Base-by-base conservation (phyloP, 2,888 invertebrate species). In the Operophtera brumata region DNA sequence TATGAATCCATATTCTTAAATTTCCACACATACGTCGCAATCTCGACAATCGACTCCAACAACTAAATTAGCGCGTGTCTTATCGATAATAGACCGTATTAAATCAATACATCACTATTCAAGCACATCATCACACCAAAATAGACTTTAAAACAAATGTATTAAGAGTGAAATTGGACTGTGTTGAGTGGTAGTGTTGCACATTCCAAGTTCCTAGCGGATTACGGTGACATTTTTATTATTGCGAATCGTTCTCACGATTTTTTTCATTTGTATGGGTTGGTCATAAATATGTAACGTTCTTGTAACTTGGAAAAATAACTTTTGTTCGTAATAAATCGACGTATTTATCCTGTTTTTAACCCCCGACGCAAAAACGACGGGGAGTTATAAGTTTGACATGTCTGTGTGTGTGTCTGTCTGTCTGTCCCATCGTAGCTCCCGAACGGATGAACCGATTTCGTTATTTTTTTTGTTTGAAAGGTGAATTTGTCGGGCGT, bases 21-120 rank as follows among this genome's bases (percentile, higher is more conserved):
- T 52, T 52, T 54, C 43, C 51, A 51, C 50, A 49, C 54, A 49
- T 51, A 11, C 45, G 43, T 54, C 6, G 55, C 54, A 64, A 61
- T 61, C 57, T 54, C 37, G 20, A 14, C 49, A 55, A 52, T 55
- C 47, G 43, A 51, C 52, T 55, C 41, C 36, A 26, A 75, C 78
- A 76, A 76, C 75, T 75, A 80, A 85, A 85, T 85, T 80, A 84
- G 82, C 78, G 85, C 86, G 83, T 85, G 77, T 81, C 82, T 77
- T 76, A 86, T 87, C 78, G 78, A 77, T 87, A 87, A 87, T 64
- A 44, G 53, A 75, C 78, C 76, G 78, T 69, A 76, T 76, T 76
- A 75, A 79, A 76, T 72, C 73, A 66, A 70, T 73, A 70, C 67
- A 65, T 70, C 71, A 72, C 70, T 67, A 70, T 63, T 60, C 49